Evolutionary conservation across 2,113 vertebrate species (phyloP), one percentile per base, ranked within the genome.

Genomic region (Anthoscopus minutus): DNA sequence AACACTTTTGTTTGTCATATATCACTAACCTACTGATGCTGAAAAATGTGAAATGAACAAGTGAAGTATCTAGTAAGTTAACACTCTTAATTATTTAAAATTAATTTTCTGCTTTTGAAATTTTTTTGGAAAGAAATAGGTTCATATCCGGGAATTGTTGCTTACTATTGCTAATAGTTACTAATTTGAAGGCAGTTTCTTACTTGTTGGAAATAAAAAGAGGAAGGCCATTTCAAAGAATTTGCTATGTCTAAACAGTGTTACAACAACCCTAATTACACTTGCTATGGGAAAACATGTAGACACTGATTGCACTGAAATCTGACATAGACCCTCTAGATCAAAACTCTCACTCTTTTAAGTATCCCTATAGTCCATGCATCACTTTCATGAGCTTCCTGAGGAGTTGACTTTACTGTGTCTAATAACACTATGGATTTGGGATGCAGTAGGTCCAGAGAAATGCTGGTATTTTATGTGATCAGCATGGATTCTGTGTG

Each of bases 41-140:
- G 33, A 30, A 67, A 64, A 80, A 76, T 9, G 18, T 28, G 45
- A 81, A 66, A 79, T 53, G 57, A 89, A n/a, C 6, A 64, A 83
- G 69, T 40, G 0, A 57, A 54, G 6, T 27, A 60, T 27, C 6
- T 47, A 9, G 1, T 44, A 60, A 72, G 11, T 44, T 33, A 60
- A 3, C 7, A 18, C 3, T 66, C 15, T 19, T 50, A 28, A 16
- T 40, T 8, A 17, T 38, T 58, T 5, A 0, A 0, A 0, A 60
- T 44, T 71, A 15, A 9, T 67, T 58, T 85, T 79, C 23, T 64
- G 5, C 2, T 82, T 79, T 71, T 66, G 44, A n/a, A 2, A 42
- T 1, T 15, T 57, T 61, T 62, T 62, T 50, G 0, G 1, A 38
- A 86, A 86, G 11, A 76, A 76, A 65, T 3, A 24, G 6, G 6